Evolutionary conservation across 2,113 vertebrate genomes (phyloP).

Genomic region (Conger conger): DNA sequence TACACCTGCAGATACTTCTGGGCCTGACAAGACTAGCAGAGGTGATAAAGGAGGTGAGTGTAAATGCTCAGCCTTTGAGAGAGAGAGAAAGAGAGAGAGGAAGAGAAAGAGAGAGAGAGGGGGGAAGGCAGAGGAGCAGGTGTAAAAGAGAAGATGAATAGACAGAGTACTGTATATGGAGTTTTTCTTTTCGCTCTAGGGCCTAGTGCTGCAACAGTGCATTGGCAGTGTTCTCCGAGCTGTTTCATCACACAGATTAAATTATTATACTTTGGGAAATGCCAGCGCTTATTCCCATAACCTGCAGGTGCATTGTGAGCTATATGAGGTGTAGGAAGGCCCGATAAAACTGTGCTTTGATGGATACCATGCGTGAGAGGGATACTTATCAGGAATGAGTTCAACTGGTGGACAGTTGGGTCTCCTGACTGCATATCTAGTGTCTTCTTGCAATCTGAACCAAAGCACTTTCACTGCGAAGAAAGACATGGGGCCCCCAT

Average conservation of each 20-base stretch:
- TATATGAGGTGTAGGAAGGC: not conserved
- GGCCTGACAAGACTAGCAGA: conserved; percentile 76
- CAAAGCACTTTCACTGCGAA: too few relatives aligned
- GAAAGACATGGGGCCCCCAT: too few relatives aligned
- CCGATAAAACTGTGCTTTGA: not conserved
- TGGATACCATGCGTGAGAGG: not conserved
- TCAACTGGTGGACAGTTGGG: not conserved
- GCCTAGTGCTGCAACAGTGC: conserved; percentile 1
- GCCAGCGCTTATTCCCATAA: not conserved
- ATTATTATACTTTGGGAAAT: conserved; percentile 4
- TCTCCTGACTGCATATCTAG: not conserved
- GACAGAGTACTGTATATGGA: not conserved
- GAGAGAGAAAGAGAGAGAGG: too few relatives aligned
- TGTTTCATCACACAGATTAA: conserved; percentile 8
- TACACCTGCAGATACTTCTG: conserved; percentile 83
- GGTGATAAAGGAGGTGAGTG: conserved; percentile 74
- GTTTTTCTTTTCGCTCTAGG: not conserved
- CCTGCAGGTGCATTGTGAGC: not conserved
- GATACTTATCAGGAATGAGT: not conserved
- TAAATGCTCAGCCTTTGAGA: not conserved
- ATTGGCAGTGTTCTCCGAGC: not conserved
- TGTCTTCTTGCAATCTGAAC: too few relatives aligned
- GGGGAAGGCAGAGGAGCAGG: not conserved
- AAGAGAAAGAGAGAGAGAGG: not conserved
- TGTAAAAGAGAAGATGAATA: not conserved